Conservation (phyloP, 2,797 vertebrate species). For the Molothrus ater region DNA sequence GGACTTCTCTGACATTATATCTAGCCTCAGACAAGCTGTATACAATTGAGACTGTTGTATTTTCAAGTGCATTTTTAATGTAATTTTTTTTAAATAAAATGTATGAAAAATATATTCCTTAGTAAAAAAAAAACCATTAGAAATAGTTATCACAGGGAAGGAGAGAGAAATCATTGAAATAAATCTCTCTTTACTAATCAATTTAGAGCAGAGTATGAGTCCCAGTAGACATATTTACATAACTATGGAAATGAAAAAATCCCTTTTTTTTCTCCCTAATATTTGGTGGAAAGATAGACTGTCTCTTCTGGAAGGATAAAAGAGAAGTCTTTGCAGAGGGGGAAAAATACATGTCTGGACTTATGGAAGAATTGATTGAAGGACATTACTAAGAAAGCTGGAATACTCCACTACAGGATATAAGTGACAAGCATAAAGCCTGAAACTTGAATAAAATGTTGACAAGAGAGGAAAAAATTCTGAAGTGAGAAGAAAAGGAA, state of each 20-base stretch:
- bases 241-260: not conserved
- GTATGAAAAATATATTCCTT: not conserved
- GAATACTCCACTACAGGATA: not conserved
- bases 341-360: not conserved
- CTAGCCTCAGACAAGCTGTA: not conserved
- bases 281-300: not conserved
- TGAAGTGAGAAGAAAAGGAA: not conserved
- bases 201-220: not conserved
- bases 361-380: not conserved
- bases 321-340: not conserved
- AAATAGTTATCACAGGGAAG: not conserved
- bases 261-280: not conserved
- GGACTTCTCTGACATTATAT: not conserved
- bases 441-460: not conserved
- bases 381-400: not conserved
- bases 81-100: not conserved
- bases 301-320: not conserved
- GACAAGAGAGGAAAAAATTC: not conserved
- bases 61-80: not conserved
- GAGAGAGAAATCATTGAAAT: not conserved
- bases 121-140: not conserved
- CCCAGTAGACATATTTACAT: not conserved
- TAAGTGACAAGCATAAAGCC: not conserved
- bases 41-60: not conserved
- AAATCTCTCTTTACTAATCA: not conserved